Base-by-base conservation (phyloP, 2,113 vertebrate genomes). In the Pterocles burchelli region DNA sequence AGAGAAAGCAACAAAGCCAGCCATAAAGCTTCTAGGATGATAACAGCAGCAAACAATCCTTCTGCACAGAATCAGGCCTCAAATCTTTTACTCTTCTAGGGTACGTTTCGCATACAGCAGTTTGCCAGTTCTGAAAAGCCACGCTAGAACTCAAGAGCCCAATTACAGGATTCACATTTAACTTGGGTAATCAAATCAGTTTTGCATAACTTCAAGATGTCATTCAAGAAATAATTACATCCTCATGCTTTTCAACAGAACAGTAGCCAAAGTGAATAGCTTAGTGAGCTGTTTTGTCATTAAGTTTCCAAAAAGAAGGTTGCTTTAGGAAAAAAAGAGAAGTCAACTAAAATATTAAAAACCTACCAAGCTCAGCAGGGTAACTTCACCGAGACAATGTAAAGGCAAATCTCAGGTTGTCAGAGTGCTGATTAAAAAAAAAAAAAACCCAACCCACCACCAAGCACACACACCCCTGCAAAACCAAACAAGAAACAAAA, bases 141-240 rank as follows among this genome's bases (percentile, higher is more conserved):
- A 85, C 21, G 74, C 65, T 84, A 95, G 85, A 97, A 96, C 83
- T 96, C 90, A 89, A 96, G 96, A 95, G 92, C 88, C 88, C 92
- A 94, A 96, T 96, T 97, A 96, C n/a, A 90, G 65, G 92, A 95
- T 92, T 95, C 71, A 7, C 83, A 92, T 88, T 96, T 93, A 95
- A 96, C 95, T 93, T 38, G 84, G 62, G 89, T 92, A 91, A 95
- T 95, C 83, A 94, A 90, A 94, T 93, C 91, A 95, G 88, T 89
- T 90, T 90, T 90, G 91, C 85, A 72, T 95, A 93, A 93, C 88
- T 96, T 96, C 79, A 92, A 92, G 90, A 70, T 90, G 92, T 94
- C 94, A 96, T 94, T 96, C 96, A 96, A 49, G 41, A 95, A 91
- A 94, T 93, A 97, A 94, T 96, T 96, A 96, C 88, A 93, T 95